Evolutionary conservation across 2,797 vertebrate genomes (phyloP).

Genomic region (Orientallactaga sibirica): DNA sequence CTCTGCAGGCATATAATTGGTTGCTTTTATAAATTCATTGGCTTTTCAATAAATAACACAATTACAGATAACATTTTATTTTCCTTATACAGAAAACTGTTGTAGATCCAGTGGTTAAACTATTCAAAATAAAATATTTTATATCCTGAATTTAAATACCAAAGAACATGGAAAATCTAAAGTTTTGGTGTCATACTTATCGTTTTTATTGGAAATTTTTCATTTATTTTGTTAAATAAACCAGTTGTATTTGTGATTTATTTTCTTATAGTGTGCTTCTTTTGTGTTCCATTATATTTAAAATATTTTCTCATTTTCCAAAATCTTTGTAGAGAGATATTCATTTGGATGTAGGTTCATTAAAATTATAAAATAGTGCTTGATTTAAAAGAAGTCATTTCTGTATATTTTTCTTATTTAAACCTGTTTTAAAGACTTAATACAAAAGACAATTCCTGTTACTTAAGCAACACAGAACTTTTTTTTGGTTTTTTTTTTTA

Average conservation of each 20-base stretch:
- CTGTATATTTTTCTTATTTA: conserved; percentile 56
- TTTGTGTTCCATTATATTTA: conserved; percentile 46
- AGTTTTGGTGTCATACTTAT: conserved; percentile 74
- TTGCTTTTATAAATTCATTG: conserved; percentile 27
- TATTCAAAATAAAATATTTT: conserved; percentile 56
- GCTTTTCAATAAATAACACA: conserved; percentile 38
- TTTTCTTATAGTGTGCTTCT: neutral
- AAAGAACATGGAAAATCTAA: conserved; percentile 74
- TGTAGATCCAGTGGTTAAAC: conserved; percentile 56
- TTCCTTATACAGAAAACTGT: conserved; percentile 57
- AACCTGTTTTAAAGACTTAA: conserved; percentile 50
- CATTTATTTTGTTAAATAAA: conserved; percentile 90
- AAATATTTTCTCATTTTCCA: conserved; percentile 19
- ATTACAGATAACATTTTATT: conserved; percentile 36
- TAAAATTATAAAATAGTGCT: conserved; percentile 52
- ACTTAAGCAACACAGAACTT: neutral
- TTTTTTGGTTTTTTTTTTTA: no score
- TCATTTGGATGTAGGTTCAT: conserved; percentile 2
- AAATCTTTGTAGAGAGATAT: conserved; percentile 54
- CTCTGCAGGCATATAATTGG: conserved; percentile 12
- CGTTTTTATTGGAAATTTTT: conserved; percentile 81
- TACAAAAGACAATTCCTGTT: conserved; percentile 35
- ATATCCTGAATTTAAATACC: conserved; percentile 68
- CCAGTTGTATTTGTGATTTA: conserved; percentile 76
- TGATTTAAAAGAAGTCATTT: conserved; percentile 49